Conservation (phyloP, 2,888 invertebrate genomes). For the Mythimna vitellina region DNA sequence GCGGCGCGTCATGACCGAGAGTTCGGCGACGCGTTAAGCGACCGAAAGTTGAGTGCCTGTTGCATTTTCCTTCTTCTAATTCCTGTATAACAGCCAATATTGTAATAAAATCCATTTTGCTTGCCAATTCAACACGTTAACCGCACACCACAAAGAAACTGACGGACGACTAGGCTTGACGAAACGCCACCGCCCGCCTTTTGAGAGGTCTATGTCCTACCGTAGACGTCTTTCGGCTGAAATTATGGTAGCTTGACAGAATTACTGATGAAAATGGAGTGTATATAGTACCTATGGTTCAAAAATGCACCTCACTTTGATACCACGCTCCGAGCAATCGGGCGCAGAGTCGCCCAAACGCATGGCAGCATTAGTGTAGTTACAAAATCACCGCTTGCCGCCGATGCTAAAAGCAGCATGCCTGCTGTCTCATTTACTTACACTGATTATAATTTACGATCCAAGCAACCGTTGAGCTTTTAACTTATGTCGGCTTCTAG, state of each 20-base stretch:
- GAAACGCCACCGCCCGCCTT: too few species aligned
- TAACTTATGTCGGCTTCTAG: background rate
- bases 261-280: too few species aligned
- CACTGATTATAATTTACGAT: background rate
- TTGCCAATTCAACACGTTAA: too few species aligned
- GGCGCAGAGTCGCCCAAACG: background rate
- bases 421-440: constrained; percentile 3
- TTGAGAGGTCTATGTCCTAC: too few species aligned
- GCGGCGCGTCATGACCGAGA: too few species aligned
- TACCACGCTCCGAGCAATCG: background rate
- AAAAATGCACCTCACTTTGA: background rate
- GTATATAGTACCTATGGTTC: background rate
- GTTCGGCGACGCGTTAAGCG: too few species aligned
- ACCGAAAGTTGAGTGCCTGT: too few species aligned
- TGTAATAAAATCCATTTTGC: too few species aligned
- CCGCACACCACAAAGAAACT: too few species aligned
- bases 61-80: too few species aligned
- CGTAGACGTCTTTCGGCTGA: background rate
- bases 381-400: constrained; percentile 7
- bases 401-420: background rate
- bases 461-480: constrained; percentile 9
- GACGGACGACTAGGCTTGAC: too few species aligned
- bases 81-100: too few species aligned
- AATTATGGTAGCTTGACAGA: background rate
- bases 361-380: background rate